These are phyloP conservation scores for Amphiprion percula DNA, from an alignment of 2,113 vertebrate genomes.

Conservation along the genomic window DNA sequence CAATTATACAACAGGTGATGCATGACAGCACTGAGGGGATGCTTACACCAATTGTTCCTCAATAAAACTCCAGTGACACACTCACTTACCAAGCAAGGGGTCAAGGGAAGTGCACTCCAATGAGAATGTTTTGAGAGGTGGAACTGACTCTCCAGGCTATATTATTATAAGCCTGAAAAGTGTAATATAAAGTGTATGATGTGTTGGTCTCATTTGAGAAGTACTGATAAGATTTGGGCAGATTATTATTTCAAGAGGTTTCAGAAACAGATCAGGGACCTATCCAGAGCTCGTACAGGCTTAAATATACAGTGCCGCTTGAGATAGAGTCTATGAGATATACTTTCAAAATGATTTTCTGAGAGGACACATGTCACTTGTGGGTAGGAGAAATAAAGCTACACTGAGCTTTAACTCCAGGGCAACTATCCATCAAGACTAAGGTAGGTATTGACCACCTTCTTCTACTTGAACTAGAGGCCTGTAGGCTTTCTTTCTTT, in stretches of 20 bases:
- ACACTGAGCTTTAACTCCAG: conserved; percentile 56
- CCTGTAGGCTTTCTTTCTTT: background rate
- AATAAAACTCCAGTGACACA: conserved; percentile 72
- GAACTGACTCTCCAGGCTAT: conserved; percentile 33
- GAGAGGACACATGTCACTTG: conserved; percentile 53
- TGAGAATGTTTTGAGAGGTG: conserved; percentile 33
- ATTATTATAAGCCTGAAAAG: conserved; percentile 41
- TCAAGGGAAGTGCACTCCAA: conserved; percentile 61
- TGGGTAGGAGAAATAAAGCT: conserved; percentile 51
- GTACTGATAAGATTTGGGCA: conserved; percentile 24
- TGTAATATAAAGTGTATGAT: background rate
- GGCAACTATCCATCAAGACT: conserved; percentile 61
- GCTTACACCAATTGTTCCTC: conserved; percentile 69
- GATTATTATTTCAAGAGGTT: conserved; percentile 22
- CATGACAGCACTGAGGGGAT: conserved; percentile 67
- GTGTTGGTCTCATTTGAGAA: conserved; percentile 26
- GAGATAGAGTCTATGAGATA: conserved; percentile 31
- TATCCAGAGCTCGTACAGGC: conserved; percentile 24
- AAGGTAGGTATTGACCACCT: conserved; percentile 63
- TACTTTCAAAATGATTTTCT: conserved; percentile 55
- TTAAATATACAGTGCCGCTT: conserved; percentile 43
- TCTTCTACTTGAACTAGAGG: conserved; percentile 7
- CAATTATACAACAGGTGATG: conserved; percentile 82
- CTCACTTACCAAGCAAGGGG: conserved; percentile 54
- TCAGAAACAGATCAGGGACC: conserved; percentile 16